These are phyloP conservation scores for Hippocampus guttulatus DNA, from an alignment of 2,113 vertebrate genomes.

Conservation along the genomic window DNA sequence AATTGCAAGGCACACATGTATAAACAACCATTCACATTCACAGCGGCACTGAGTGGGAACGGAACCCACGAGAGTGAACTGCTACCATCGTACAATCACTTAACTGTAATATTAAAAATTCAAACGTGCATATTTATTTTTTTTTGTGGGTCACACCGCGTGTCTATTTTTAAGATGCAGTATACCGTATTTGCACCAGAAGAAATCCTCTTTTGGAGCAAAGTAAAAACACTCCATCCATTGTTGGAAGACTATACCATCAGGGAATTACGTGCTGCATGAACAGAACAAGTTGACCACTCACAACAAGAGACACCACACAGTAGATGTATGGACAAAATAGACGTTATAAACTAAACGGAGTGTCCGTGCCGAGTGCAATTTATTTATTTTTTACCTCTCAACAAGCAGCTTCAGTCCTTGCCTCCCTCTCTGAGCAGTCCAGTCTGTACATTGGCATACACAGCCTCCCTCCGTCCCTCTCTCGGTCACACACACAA, in stretches of 20 bases:
- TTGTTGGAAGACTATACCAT: conserved; percentile 42
- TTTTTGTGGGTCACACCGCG: conserved; percentile 44
- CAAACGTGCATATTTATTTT: conserved; percentile 24
- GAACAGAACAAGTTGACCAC: conserved; percentile 17
- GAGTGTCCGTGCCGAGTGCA: conserved; percentile 5
- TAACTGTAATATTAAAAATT: conserved; percentile 44
- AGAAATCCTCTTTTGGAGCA: conserved; percentile 41
- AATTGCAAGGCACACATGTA: neutral
- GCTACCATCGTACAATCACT: conserved; percentile 45
- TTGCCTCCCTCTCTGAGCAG: conserved; percentile 50
- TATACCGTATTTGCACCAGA: conserved; percentile 4
- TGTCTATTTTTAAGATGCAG: conserved; percentile 12
- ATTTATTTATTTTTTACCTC: conserved; percentile 56
- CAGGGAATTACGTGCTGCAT: conserved; percentile 28
- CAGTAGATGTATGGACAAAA: conserved; percentile 1
- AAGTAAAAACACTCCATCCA: conserved; percentile 12
- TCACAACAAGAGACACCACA: neutral
- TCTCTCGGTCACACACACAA: conserved; percentile 11
- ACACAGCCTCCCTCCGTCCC: conserved; percentile 27
- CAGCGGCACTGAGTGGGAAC: neutral
- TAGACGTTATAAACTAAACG: neutral
- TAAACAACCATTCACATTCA: neutral
- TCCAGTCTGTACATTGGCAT: conserved; percentile 49
- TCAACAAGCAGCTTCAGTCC: conserved; percentile 58
- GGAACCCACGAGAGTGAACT: neutral